These are phyloP conservation scores for Drosophila aff. DNA, from an alignment of 1,140 invertebrate species.

Conservation along the genomic window DNA sequence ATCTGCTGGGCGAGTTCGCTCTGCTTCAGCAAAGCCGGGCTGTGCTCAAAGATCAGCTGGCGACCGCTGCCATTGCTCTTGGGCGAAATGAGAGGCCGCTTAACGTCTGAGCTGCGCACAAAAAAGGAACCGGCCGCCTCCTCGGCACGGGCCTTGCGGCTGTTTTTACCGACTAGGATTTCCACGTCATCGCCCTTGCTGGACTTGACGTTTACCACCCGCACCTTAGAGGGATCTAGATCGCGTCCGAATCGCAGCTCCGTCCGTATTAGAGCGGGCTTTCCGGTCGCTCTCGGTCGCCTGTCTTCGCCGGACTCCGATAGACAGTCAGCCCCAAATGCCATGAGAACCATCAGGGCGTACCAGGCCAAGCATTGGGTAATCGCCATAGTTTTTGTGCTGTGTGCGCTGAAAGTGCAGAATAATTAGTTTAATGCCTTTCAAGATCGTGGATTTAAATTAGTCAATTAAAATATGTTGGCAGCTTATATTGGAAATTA, in stretches of 20 bases:
- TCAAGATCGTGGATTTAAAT: neutral
- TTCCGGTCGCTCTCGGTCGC: slow-evolving; percentile 60
- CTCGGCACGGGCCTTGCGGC: slow-evolving; percentile 68
- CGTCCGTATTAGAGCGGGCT: slow-evolving; percentile 88
- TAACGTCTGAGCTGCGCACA: slow-evolving; percentile 84
- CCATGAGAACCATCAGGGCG: slow-evolving; percentile 7
- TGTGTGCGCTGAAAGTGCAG: slow-evolving; percentile 43
- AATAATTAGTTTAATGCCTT: slow-evolving; percentile 1
- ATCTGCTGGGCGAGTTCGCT: slow-evolving; percentile 62
- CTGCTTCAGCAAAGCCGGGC: slow-evolving; percentile 73
- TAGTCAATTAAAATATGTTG: neutral
- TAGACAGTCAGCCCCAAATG: slow-evolving; percentile 9
- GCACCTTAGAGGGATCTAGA: slow-evolving; percentile 90
- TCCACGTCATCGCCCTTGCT: slow-evolving; percentile 90
- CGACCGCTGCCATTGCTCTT: slow-evolving; percentile 34
- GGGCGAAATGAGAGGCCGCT: slow-evolving; percentile 25
- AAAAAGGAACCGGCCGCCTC: slow-evolving; percentile 84
- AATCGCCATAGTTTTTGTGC: slow-evolving; percentile 20
- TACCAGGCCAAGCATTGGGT: slow-evolving; percentile 24
- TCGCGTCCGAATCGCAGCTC: slow-evolving; percentile 91
- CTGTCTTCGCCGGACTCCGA: slow-evolving; percentile 20
- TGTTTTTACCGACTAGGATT: slow-evolving; percentile 90
- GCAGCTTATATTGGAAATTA: too few species aligned
- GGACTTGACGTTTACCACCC: slow-evolving; percentile 91
- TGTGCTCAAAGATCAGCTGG: slow-evolving; percentile 64